A percentile compares a stretch with the other conserved stretches of the same genome.
These are phyloP conservation scores for Drosophila biarmipes DNA, from an alignment of 1,140 invertebrate genomes.

Conservation along the genomic window DNA sequence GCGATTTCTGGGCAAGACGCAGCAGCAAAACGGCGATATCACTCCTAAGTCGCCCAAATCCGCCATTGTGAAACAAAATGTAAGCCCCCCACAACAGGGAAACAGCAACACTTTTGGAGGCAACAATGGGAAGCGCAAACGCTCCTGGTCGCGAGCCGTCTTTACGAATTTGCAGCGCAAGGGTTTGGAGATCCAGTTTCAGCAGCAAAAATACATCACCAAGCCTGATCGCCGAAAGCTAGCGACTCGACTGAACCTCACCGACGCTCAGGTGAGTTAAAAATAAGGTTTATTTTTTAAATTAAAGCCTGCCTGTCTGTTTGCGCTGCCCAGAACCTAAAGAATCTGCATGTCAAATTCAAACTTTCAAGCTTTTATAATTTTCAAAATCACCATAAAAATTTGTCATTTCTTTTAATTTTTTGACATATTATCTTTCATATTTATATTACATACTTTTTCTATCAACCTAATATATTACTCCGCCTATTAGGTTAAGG, in stretches of 20 bases:
- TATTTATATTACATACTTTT: too few species aligned
- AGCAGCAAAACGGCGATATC: constrained; percentile 53
- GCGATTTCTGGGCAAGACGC: constrained; percentile 56
- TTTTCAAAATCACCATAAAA: too few species aligned
- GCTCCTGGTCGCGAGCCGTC: constrained; percentile 97
- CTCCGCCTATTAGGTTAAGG: constrained; percentile 89
- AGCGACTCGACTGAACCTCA: constrained; percentile 96
- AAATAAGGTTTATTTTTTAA: too few species aligned
- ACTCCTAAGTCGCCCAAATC: constrained; percentile 39
- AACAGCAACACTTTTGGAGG: background rate
- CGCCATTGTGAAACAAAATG: constrained; percentile 34
- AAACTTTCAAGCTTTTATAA: too few species aligned
- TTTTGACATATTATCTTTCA: too few species aligned
- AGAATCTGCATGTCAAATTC: too few species aligned
- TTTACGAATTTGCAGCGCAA: constrained; percentile 97
- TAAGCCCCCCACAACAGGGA: constrained; percentile 17
- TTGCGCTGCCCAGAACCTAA: too few species aligned
- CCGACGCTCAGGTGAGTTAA: constrained; percentile 93
- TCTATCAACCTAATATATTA: too few species aligned
- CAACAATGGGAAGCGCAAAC: constrained; percentile 89
- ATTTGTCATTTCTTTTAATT: too few species aligned
- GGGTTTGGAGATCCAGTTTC: constrained; percentile 97
- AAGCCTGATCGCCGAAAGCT: constrained; percentile 98
- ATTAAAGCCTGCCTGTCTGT: too few species aligned
- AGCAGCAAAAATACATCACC: constrained; percentile 98